Base-by-base conservation (phyloP, 2,113 vertebrate genomes). In the Pagrus major region DNA sequence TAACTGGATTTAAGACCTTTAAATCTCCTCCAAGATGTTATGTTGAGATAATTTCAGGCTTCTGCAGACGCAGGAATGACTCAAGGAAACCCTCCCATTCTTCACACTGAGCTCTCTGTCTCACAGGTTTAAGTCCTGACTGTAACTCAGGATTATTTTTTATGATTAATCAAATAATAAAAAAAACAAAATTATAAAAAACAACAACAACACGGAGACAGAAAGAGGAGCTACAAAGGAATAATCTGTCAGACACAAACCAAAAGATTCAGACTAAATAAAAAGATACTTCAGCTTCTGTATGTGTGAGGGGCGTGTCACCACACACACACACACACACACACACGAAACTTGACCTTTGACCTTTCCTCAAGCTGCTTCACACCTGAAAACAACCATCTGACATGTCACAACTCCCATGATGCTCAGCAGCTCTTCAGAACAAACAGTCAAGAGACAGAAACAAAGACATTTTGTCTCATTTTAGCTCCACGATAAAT, bases 41-140 rank as follows among this genome's bases (percentile, higher is more conserved):
- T 39, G 60, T 21, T 7, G n/a, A 70, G 61, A 80, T 86, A 61
- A 88, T 83, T 73, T 44, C 4, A 63, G 73, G 73, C 29, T 41
- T 75, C 44, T 39, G 49, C 44, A 72, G 71, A 81, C 14, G 25
- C 42, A 12, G 66, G 23, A 56, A 65, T 49, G 70, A 80, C 12
- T 64, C 9, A 1, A 66, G 41, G 23, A 78, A 65, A 25, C 29
- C 37, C 31, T 55, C 35, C 54, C 47, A 1, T n/a, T 68, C 42
- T 23, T 61, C 33, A 59, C 39, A 2, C 73, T 25, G 49, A 51
- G 49, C 46, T 49, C 46, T 35, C 33, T 35, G 33, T 35, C 65
- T 18, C 47, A 11, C 35, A 16, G 54, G 7, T 49, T 52, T 29
- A 20, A 58, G 54, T 25, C 31, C 39, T 4, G 39, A 20, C 15